Conservation (phyloP, 2,797 vertebrate species). For the Sebastes paucispinis region DNA sequence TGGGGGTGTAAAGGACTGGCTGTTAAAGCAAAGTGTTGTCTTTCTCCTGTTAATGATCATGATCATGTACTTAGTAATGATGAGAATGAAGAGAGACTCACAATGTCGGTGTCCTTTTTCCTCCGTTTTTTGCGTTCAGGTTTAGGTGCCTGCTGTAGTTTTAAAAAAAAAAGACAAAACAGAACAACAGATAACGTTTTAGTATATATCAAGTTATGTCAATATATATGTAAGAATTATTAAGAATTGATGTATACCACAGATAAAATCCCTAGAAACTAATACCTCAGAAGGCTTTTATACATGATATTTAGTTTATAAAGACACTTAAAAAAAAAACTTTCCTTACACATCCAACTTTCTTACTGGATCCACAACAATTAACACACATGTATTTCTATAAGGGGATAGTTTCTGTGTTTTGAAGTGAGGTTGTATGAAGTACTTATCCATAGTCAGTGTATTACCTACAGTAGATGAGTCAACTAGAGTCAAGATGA, state of each 20-base stretch:
- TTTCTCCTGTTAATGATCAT: not conserved
- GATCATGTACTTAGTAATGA: not conserved
- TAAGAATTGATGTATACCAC: not conserved
- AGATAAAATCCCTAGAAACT: not conserved
- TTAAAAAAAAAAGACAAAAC: not conserved
- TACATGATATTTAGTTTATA: not conserved
- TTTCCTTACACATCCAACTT: not conserved
- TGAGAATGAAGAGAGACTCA: conserved; percentile 62
- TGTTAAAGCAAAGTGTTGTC: not conserved
- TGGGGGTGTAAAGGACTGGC: not conserved
- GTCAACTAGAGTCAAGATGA: too few species aligned
- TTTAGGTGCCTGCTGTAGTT: conserved; percentile 74
- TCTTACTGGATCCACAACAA: not conserved
- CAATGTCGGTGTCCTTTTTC: conserved; percentile 86
- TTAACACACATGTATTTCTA: not conserved
- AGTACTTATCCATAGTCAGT: too few species aligned
- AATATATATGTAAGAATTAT: not conserved
- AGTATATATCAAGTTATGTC: not conserved
- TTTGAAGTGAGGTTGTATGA: too few species aligned
- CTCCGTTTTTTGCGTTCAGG: conserved; percentile 86
- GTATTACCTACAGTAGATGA: too few species aligned
- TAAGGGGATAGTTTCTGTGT: too few species aligned
- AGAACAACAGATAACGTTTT: not conserved
- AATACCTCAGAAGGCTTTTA: not conserved
- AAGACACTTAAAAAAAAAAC: not conserved